Evolutionary conservation across 2,888 invertebrate species (phyloP), one percentile per base, ranked within the genome.

Genomic region (Heliconius aoede): DNA sequence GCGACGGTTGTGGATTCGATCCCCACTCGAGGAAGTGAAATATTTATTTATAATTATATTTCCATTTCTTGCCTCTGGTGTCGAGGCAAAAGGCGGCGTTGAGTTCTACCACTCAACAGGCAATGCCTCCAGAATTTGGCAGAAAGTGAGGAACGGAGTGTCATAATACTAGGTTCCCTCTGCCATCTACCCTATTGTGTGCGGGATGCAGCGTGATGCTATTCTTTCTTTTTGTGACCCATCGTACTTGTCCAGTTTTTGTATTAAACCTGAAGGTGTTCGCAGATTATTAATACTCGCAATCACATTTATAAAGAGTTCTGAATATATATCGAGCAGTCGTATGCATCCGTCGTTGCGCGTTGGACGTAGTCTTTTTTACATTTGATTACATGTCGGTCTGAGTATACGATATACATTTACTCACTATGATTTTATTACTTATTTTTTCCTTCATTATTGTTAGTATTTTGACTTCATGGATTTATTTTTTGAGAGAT

Each of bases 401-500:
- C 28, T 32, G 8, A 32, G 1, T 55, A 7, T 13, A n/a, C 69
- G 51, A 51, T 55, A 24, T 4, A 30, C 26, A 72, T 60, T 36
- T 58, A 21, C 1, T 61, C 30, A 80, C 69, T 67, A 82, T 84
- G 82, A 81, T 84, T 32, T 26, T 78, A 15, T 46, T 81, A 65
- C 62, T 83, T 30, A 72, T 82, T 26, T 62, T 81, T 30, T 67
- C 77, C 7, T 18, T 72, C 1, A 28, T 82, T 8, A 28, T 80
- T n/a, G 58, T 83, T 7, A 72, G 76, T 36, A 28, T 81, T 32
- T 64, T 84, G 32, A 13, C 84, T 40, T 90, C 90, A 3, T 91
- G 90, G 90, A 78, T 86, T 8, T 78, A 80, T 77, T 84, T 91
- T 21, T 46, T 88, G 21, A 80, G 73, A 26, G 84, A 86, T 67